Evolutionary conservation across 2,797 vertebrate species (phyloP).

Genomic region (Sebastes dallii): DNA sequence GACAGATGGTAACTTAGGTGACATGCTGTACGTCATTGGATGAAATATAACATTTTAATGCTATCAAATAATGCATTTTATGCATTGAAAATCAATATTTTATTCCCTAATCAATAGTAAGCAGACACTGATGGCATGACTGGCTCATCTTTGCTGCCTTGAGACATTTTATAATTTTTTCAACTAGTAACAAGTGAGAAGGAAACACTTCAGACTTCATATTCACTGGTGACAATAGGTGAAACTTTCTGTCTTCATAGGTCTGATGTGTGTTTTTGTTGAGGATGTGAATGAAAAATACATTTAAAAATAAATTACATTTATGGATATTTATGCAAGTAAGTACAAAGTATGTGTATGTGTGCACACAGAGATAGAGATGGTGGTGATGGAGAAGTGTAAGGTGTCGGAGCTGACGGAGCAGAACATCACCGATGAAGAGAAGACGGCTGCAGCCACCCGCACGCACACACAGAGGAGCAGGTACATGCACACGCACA

Average conservation of each 20-base stretch:
- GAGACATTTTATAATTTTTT: not conserved
- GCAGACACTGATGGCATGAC: not conserved
- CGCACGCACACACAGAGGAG: conserved; percentile 69
- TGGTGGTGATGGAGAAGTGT: conserved; percentile 98
- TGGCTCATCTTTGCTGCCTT: not conserved
- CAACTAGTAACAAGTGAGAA: conserved; percentile 1
- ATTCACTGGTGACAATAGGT: conserved; percentile 5
- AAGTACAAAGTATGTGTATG: not conserved
- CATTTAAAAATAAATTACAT: not conserved
- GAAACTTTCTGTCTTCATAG: not conserved
- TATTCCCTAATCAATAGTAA: not conserved
- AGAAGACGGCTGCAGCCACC: conserved; percentile 92
- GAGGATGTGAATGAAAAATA: not conserved
- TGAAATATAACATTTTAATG: not conserved
- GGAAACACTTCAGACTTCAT: conserved; percentile 36
- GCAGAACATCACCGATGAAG: conserved; percentile 97
- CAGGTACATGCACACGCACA: conserved; percentile 46
- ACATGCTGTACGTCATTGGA: not conserved
- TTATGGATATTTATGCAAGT: not conserved
- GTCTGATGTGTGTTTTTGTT: not conserved
- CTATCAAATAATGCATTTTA: not conserved
- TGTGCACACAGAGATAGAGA: conserved; percentile 91
- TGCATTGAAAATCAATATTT: not conserved
- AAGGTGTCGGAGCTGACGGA: conserved; percentile 88
- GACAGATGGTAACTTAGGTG: not conserved